Evolutionary conservation across 2,888 invertebrate genomes (phyloP), one percentile per base, ranked within the genome.

Genomic region (Ypsolopha sequella): DNA sequence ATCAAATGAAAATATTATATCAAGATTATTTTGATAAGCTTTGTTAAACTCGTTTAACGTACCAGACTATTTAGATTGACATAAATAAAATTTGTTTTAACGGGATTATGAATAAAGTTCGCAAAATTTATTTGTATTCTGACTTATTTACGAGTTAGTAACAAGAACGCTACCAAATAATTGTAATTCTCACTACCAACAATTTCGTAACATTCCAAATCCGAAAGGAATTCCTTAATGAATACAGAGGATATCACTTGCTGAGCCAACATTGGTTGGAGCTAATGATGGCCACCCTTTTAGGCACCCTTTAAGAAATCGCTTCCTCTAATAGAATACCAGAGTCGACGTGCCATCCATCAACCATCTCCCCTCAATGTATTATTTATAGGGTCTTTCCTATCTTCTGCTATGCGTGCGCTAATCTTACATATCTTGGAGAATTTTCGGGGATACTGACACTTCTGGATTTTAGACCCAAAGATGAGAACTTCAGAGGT

Each of bases 371-470:
- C 76, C 73, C 70, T 71, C 81, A 68, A 84, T 85, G 84, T 84
- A 84, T 85, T 85, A 85, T 85, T 85, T 85, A 85, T 84, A 70
- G 84, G 78, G 77, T 78, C 81, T 7, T 35, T 46, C 10, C 35
- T n/a, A 80, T 76, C 70, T 73, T 70, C 70, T 60, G 69, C 65
- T 70, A 66, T 76, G 79, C 79, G 75, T 73, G 73, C 75, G 82
- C 81, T 86, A 85, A 86, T 85, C 85, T 84, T 85, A 84, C 85
- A 85, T 86, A 85, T 86, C 85, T 82, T 77, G 7, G 73, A 82
- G 76, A 80, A 80, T 80, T 82, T 78, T 66, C 52, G 75, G 80
- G 64, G 70, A 43, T 13, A 13, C 11, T 11, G 7, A 13, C 13
- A 8, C 36, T 14, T 47, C 11, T 13, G 13, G 4, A 24, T 24